Percentiles rank a stretch among this genome's conserved stretches.
Conservation (phyloP, 2,797 vertebrate genomes). For the Leptoclinus maculatus region DNA sequence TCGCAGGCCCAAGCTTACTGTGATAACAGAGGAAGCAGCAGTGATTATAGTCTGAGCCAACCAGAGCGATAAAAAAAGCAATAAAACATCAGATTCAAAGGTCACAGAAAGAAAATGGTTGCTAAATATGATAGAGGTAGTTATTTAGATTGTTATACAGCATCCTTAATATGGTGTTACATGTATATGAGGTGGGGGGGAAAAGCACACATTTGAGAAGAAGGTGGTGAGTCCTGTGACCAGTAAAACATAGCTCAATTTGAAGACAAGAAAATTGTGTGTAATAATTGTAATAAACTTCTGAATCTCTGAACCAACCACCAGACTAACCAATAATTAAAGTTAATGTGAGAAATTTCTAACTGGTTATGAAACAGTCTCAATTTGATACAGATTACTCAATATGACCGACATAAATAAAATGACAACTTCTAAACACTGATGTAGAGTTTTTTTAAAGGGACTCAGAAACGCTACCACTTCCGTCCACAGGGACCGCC, state of each 20-base stretch:
- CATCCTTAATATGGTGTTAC: not conserved
- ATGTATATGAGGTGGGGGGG: not conserved
- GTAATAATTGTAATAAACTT: not conserved
- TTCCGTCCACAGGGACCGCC: not conserved
- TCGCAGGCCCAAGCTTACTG: not conserved
- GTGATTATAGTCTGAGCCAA: not conserved
- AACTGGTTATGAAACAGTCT: not conserved
- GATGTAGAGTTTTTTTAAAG: too few species aligned
- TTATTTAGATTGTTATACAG: not conserved
- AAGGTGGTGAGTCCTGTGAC: not conserved
- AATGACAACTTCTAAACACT: not conserved
- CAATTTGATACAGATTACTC: not conserved
- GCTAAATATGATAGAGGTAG: not conserved
- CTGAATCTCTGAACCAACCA: conserved; percentile 1
- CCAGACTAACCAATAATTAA: not conserved
- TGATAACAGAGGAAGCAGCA: conserved; percentile 8
- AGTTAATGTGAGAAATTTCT: not conserved
- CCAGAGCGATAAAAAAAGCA: not conserved
- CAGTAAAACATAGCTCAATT: not conserved
- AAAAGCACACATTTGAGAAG: not conserved
- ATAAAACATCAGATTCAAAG: not conserved
- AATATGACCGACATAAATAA: not conserved
- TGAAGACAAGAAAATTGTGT: not conserved
- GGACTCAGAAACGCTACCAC: not conserved
- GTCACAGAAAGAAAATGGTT: not conserved